Evolutionary conservation across 2,113 vertebrate genomes (phyloP).

Genomic region (Scomber colias): DNA sequence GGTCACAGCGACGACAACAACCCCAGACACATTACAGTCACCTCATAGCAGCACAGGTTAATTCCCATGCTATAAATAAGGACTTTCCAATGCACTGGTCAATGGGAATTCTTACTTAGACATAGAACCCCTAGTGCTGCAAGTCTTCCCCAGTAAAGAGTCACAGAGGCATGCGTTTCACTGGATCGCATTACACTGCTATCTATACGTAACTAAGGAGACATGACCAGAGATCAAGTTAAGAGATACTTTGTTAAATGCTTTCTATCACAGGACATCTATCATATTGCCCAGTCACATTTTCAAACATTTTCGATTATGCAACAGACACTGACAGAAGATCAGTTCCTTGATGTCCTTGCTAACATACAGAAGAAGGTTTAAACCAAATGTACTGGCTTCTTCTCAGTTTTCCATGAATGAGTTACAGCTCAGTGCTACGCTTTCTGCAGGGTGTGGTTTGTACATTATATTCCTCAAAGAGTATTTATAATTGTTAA

Average conservation of each 20-base stretch:
- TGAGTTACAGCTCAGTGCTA: background rate
- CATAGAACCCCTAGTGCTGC: slow-evolving; percentile 19
- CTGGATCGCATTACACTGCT: slow-evolving; percentile 45
- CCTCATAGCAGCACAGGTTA: background rate
- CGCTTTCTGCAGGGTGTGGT: background rate
- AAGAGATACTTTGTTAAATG: background rate
- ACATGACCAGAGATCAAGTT: background rate
- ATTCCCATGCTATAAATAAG: slow-evolving; percentile 66
- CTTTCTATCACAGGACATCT: slow-evolving; percentile 14
- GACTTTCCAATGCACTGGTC: slow-evolving; percentile 33
- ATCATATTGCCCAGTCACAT: background rate
- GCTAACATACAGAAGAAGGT: background rate
- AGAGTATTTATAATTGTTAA: background rate
- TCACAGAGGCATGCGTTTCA: slow-evolving; percentile 29
- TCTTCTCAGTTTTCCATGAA: background rate
- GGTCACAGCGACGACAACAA: slow-evolving; percentile 19
- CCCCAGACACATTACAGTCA: background rate
- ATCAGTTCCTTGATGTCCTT: background rate
- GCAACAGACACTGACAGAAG: background rate
- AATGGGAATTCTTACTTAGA: slow-evolving; percentile 48
- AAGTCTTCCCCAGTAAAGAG: background rate
- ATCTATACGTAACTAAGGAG: slow-evolving; percentile 18
- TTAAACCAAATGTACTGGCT: background rate
- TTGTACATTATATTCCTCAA: background rate
- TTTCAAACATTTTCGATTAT: slow-evolving; percentile 1